Conservation (phyloP, 1,140 invertebrate genomes). For the Zaprionus taronus region DNA sequence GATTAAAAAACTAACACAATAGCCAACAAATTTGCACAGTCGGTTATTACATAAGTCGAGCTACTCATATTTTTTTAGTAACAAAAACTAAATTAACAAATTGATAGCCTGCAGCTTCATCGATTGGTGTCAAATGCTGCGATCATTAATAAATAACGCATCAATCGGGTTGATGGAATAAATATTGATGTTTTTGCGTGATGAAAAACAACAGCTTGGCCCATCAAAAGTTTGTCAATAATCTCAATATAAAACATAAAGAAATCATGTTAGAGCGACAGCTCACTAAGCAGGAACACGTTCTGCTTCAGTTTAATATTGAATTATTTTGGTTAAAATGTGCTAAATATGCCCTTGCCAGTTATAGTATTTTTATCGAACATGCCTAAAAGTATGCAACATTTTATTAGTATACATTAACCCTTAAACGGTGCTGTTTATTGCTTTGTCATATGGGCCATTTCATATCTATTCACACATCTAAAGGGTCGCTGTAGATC, state of each 20-base stretch:
- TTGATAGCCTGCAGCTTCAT: conserved; percentile 35
- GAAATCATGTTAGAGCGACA: neutral
- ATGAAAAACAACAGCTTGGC: conserved; percentile 16
- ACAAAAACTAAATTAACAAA: conserved; percentile 60
- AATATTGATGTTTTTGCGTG: conserved; percentile 5
- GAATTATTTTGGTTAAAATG: neutral
- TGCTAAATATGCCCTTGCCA: neutral
- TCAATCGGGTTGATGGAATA: conserved; percentile 14
- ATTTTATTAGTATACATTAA: neutral
- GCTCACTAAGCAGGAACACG: neutral
- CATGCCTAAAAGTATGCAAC: conserved; percentile 34
- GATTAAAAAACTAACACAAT: conserved; percentile 27
- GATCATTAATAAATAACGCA: conserved; percentile 51
- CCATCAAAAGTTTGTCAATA: neutral
- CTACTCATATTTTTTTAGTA: conserved; percentile 35
- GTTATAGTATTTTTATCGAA: neutral
- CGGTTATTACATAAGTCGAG: conserved; percentile 60
- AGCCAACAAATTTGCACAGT: conserved; percentile 42
- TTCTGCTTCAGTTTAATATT: neutral
- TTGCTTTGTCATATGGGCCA: too few relatives aligned
- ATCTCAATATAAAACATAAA: neutral
- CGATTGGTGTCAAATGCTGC: conserved; percentile 68
- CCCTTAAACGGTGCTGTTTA: neutral
- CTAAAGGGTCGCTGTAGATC: too few relatives aligned
- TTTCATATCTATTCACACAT: too few relatives aligned